These are phyloP conservation scores for Perodicticus potto DNA, from an alignment of 2,797 vertebrate species.

Conservation along the genomic window DNA sequence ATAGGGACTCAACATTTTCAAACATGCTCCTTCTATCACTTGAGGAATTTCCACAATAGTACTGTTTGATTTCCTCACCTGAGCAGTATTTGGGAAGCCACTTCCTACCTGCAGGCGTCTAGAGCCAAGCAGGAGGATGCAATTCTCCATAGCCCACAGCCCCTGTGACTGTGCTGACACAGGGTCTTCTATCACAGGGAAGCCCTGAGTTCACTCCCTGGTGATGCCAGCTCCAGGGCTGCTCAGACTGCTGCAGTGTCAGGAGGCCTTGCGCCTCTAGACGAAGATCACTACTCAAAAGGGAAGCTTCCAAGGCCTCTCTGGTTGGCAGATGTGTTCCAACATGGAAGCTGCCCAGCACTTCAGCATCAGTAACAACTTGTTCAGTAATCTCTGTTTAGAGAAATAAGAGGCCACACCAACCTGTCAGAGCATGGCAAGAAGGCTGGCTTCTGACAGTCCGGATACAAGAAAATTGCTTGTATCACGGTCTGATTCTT, in stretches of 20 bases:
- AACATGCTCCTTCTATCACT: not conserved
- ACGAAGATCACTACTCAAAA: not conserved
- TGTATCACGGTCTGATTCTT: not conserved
- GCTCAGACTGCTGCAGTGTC: not conserved
- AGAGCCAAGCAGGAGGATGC: not conserved
- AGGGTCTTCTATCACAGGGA: not conserved
- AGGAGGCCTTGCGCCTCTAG: not conserved
- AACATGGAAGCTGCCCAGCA: not conserved
- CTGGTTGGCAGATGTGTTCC: not conserved
- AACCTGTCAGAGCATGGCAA: not conserved
- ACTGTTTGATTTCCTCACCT: not conserved
- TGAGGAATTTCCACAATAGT: not conserved
- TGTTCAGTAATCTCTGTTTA: not conserved
- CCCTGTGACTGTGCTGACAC: accelerated
- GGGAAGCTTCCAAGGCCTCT: not conserved
- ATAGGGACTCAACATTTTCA: not conserved
- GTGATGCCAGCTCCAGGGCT: not conserved
- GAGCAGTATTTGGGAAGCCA: not conserved
- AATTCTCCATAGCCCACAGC: not conserved
- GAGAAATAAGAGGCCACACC: not conserved
- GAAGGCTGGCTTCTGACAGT: not conserved
- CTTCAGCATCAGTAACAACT: not conserved
- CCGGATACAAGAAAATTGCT: not conserved
- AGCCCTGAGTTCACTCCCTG: not conserved
- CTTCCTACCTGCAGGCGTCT: not conserved